phyloP scores from a whole-genome alignment of 2,888 invertebrate genomes.

The Sepiola atlantica region DNA sequence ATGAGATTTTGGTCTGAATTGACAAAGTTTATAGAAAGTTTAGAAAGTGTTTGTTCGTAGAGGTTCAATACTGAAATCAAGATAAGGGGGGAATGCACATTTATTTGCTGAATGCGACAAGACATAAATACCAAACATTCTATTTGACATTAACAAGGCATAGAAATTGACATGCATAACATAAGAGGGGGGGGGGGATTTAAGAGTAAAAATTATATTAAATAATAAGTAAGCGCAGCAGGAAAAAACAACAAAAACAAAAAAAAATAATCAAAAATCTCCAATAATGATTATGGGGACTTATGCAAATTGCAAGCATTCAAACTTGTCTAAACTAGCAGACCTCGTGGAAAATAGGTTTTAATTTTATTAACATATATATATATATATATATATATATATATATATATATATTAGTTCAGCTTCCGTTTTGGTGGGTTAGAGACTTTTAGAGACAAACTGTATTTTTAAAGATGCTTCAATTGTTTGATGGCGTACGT shows the following conservation, averaged over 20 bases:
- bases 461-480: too few relatives aligned
- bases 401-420: too few relatives aligned
- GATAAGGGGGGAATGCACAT: neutral
- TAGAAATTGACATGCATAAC: neutral
- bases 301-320: neutral
- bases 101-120: neutral
- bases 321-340: neutral
- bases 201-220: neutral
- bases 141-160: conserved; percentile 6
- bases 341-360: too few relatives aligned
- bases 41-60: neutral
- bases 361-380: too few relatives aligned
- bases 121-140: neutral
- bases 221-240: neutral
- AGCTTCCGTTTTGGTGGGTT: too few relatives aligned
- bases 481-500: too few relatives aligned
- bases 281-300: neutral
- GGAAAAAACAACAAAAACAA: neutral
- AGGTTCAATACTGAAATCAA: neutral
- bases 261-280: neutral
- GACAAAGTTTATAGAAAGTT: neutral
- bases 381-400: too few relatives aligned
- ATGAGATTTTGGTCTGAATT: neutral
- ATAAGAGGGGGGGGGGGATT: neutral
- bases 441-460: too few relatives aligned